phyloP scores from a whole-genome alignment of 2,888 invertebrate species.

The Lasioglossum oenotherae region DNA sequence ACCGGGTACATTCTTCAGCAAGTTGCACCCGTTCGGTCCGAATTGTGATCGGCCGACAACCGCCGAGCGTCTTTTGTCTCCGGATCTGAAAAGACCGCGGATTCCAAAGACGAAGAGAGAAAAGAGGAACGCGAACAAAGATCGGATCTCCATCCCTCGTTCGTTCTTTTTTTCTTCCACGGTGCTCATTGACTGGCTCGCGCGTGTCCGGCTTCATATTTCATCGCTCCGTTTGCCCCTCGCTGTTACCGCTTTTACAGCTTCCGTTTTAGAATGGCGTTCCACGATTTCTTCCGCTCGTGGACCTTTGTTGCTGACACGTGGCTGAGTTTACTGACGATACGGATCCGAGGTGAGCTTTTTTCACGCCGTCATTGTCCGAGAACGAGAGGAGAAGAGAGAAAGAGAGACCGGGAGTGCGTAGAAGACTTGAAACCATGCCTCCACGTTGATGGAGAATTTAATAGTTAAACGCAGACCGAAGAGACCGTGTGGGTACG shows the following conservation, averaged over 20 bases:
- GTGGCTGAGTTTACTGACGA: slow-evolving; percentile 10
- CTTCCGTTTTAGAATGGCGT: slow-evolving; percentile 26
- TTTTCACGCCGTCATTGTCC: background rate
- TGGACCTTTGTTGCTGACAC: slow-evolving; percentile 2
- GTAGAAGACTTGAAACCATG: background rate
- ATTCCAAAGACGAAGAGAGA: background rate
- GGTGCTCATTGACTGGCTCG: slow-evolving; percentile 34
- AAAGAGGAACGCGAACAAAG: slow-evolving; percentile 15
- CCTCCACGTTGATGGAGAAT: background rate
- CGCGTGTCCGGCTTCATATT: slow-evolving; percentile 51
- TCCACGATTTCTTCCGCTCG: slow-evolving; percentile 22
- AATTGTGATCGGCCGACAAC: slow-evolving; percentile 22
- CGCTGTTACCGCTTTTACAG: slow-evolving; percentile 26
- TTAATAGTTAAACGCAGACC: slow-evolving; percentile 1
- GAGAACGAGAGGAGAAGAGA: background rate
- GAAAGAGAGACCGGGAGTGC: background rate
- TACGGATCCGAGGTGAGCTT: background rate
- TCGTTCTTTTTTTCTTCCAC: background rate
- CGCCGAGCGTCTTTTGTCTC: slow-evolving; percentile 35
- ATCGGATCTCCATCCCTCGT: slow-evolving; percentile 31
- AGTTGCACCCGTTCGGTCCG: background rate
- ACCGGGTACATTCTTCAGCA: background rate
- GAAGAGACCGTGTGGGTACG: background rate
- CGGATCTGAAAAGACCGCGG: slow-evolving; percentile 21
- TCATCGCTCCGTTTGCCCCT: slow-evolving; percentile 37